Evolutionary conservation across 2,888 invertebrate species (phyloP).

Genomic region (Alsophila aescularia): DNA sequence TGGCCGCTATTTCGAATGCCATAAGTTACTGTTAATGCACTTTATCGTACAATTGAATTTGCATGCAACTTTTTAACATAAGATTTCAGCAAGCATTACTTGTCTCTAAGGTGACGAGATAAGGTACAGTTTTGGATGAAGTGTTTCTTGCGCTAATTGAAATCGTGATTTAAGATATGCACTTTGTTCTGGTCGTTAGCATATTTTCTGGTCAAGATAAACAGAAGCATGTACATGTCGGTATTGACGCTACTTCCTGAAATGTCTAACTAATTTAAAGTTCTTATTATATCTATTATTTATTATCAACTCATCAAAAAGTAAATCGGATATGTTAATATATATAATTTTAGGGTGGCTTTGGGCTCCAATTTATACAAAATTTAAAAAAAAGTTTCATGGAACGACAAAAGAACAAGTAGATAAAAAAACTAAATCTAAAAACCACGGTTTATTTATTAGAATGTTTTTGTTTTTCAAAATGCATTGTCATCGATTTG

Average conservation of each 20-base stretch:
- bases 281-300: background rate
- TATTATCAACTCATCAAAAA: no score
- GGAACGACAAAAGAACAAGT: no score
- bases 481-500: no score
- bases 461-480: no score
- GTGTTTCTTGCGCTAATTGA: background rate
- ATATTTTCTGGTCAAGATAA: background rate
- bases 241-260: background rate
- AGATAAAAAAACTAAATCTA: no score
- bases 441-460: no score
- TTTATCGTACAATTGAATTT: conserved; percentile 28
- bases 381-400: no score
- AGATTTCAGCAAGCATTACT: conserved; percentile 7
- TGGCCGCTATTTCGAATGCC: conserved; percentile 29
- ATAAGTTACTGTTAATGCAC: conserved; percentile 31
- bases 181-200: background rate
- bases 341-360: no score
- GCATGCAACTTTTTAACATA: conserved; percentile 27
- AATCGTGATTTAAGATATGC: conserved; percentile 1
- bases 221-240: background rate
- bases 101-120: background rate
- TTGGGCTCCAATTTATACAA: no score
- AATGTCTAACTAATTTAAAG: background rate
- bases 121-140: background rate
- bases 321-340: no score